Evolutionary conservation across 2,797 vertebrate species (phyloP), one percentile per base, ranked within the genome.

Genomic region (Uromys caudimaculatus): DNA sequence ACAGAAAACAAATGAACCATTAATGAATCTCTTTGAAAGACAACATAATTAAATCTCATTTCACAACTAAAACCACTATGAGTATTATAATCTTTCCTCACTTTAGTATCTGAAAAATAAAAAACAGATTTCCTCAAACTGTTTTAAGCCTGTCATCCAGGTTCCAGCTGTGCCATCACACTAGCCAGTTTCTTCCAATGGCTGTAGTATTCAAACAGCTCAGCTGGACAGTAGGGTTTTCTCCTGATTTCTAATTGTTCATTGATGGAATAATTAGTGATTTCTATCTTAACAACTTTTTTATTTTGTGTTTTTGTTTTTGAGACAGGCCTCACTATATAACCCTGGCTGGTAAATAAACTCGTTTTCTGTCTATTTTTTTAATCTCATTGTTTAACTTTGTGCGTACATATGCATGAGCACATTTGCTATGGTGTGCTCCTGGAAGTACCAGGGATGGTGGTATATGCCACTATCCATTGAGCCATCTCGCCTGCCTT

Each of bases 31-130:
- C 41, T 16, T 92, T 94, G 81, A 90, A 79, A 93, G 52, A 44
- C 47, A 41, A n/a, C 52, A 95, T n/a, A 81, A 56, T 76, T 93
- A 23, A 96, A 91, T 79, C 14, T 87, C n/a, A 73, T 8, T 6
- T 93, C 0, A 87, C 29, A 81, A 29, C 62, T n/a, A 12, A 6
- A 85, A 69, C 35, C 89, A 90, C 41, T 83, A 32, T 89, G 52
- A 84, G 12, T 62, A 47, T 21, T 83, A 21, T 27, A 93, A 35
- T 89, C 38, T 90, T 90, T 83, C 23, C 67, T 16, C 24, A 50
- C 41, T 12, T 50, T 32, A 85, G 44, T 67, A 81, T 47, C 77
- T 23, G 87, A 38, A 95, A 75, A 75, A 78, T 14, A 27, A 85
- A 78, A 78, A 13, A 41, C 14, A 35, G 64, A 24, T 90, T 92